phyloP scores from a whole-genome alignment of 2,888 invertebrate genomes.

The Melinopterus prodromus region DNA sequence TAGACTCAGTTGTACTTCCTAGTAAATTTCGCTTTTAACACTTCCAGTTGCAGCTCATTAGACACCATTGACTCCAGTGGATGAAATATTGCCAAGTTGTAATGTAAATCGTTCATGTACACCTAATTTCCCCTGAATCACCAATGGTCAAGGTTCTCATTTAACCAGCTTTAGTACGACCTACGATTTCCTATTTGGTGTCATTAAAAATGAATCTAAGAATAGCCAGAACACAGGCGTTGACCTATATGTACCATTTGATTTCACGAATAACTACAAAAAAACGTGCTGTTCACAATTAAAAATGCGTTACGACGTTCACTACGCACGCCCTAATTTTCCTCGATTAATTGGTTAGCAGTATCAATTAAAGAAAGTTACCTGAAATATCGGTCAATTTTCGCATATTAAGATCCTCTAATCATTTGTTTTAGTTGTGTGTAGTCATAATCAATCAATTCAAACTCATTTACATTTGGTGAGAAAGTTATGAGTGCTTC shows the following conservation, averaged over 20 bases:
- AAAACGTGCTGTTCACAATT: not conserved
- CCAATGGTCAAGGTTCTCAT: not conserved
- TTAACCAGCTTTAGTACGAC: not conserved
- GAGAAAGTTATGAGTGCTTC: not conserved
- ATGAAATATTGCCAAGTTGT: not conserved
- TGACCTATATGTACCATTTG: not conserved
- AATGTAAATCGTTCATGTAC: not conserved
- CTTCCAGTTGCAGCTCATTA: not conserved
- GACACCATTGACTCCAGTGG: not conserved
- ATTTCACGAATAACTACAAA: not conserved
- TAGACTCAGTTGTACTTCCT: too few relatives aligned
- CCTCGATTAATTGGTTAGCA: not conserved
- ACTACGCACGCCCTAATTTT: constrained; percentile 4
- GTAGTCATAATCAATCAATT: not conserved
- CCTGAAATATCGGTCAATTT: not conserved
- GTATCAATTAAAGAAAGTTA: not conserved
- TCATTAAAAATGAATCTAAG: not conserved
- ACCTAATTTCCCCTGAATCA: not conserved
- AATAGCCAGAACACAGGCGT: not conserved
- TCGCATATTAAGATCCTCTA: not conserved
- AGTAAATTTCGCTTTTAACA: not conserved
- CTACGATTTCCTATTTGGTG: not conserved
- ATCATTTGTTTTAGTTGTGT: not conserved
- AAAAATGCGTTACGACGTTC: not conserved
- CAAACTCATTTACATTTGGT: not conserved